Percentiles rank a stretch among this genome's conserved stretches.
phyloP scores from a whole-genome alignment of 1,140 invertebrate genomes.

The Megalopta genalis region DNA sequence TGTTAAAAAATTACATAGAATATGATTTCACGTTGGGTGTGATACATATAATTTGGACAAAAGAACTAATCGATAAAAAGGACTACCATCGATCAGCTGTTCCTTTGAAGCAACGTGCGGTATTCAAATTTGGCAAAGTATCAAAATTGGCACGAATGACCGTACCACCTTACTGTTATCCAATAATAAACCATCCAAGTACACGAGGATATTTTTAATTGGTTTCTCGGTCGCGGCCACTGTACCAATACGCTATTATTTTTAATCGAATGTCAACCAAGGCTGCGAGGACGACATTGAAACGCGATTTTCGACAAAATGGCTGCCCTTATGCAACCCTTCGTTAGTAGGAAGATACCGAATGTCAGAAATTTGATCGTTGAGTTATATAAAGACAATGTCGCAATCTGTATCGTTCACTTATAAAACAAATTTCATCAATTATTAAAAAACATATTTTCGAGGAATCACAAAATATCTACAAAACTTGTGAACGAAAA shows the following conservation, averaged over 20 bases:
- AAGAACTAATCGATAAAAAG: not conserved
- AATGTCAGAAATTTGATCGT: not conserved
- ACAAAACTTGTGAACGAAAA: not conserved
- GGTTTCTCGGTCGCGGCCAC: conserved; percentile 54
- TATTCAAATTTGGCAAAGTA: conserved; percentile 33
- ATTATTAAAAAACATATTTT: no score
- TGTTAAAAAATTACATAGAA: no score
- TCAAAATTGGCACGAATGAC: conserved; percentile 38
- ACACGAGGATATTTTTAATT: conserved; percentile 29
- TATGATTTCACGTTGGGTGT: no score
- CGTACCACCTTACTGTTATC: conserved; percentile 29
- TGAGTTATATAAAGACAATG: not conserved
- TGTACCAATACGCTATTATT: conserved; percentile 44
- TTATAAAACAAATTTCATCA: not conserved
- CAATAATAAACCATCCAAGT: conserved; percentile 49
- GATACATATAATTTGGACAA: not conserved
- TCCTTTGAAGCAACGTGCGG: conserved; percentile 11
- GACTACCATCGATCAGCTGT: conserved; percentile 44
- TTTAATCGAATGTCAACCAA: conserved; percentile 55
- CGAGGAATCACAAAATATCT: not conserved
- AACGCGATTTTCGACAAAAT: conserved; percentile 69
- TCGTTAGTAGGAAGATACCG: not conserved
- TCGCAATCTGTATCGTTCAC: not conserved
- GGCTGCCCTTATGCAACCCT: conserved; percentile 72
- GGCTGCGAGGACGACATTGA: conserved; percentile 35